Evolutionary conservation across 1,140 invertebrate genomes (phyloP).

Genomic region (Meloidogyne hapla): DNA sequence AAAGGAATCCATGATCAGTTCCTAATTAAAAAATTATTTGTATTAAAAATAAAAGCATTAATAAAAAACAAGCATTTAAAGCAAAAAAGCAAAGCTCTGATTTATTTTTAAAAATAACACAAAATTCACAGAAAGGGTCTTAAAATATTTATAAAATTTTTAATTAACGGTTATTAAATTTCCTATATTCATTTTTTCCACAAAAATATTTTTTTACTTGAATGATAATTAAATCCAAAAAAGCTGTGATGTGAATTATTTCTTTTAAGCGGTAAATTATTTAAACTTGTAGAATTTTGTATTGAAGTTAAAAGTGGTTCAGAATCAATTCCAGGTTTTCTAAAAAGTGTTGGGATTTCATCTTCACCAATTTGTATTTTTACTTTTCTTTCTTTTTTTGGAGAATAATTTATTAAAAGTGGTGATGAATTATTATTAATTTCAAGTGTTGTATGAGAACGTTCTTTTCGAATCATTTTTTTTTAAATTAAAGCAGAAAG

Average conservation of each 20-base stretch:
- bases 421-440: constrained; percentile 11
- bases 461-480: constrained; percentile 13
- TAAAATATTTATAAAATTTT: no score
- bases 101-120: no score
- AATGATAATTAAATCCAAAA: constrained; percentile 9
- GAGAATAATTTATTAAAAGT: not conserved
- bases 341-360: constrained; percentile 15
- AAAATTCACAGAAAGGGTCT: no score
- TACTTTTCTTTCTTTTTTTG: constrained; percentile 7
- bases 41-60: not conserved
- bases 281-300: not conserved
- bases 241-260: constrained; percentile 21
- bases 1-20: constrained; percentile 23
- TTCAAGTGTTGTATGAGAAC: constrained; percentile 11
- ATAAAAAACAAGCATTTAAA: not conserved
- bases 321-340: constrained; percentile 16
- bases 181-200: no score
- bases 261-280: not conserved
- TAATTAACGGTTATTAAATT: no score
- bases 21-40: not conserved
- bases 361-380: constrained; percentile 20
- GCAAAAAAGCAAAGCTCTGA: not conserved
- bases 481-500: not conserved
- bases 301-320: constrained; percentile 9
- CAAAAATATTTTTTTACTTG: not conserved